Evolutionary conservation across 2,113 vertebrate genomes (phyloP), one percentile per base, ranked within the genome.

Genomic region (Zosterops japonicus): DNA sequence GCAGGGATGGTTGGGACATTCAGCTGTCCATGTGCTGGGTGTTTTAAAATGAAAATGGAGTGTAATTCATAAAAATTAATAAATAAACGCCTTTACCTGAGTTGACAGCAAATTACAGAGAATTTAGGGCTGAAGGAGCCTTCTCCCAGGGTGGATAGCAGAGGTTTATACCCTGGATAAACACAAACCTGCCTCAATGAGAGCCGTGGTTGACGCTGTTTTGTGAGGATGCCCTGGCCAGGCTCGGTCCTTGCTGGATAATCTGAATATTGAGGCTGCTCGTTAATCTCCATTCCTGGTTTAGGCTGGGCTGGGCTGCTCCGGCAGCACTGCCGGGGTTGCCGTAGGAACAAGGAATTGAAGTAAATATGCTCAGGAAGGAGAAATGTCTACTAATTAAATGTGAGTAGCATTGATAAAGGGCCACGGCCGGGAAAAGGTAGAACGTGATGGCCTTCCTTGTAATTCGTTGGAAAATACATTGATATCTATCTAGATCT

Each of bases 311-410:
- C 97, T 93, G 94, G 97, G 95, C 98, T 95, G 95, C 53, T 97
- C 97, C 75, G 55, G 94, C 70, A 98, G 97, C 98, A 96, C 98
- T 98, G 98, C 93, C 97, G 95, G 97, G 96, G 98, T 99, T 99
- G 98, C 98, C 98, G 98, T 99, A 98, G 99, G 98, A 98, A 99
- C 98, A 87, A 96, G 95, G 97, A 97, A 98, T 96, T 97, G 97
- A 96, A 98, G 98, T 98, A 98, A 99, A 99, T 98, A 98, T 95
- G 98, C 98, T 98, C 98, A 98, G 97, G 96, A 98, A 97, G 97
- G 97, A 98, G 97, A 98, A 98, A 98, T 98, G 98, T 98, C 98
- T 98, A 95, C 98, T 98, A 98, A 99, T 99, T 98, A 99, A 98
- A 98, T 98, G 96, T 96, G 98, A 97, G 97, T 91, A 93, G 96